A percentile compares a stretch with the other conserved stretches of the same genome.
phyloP scores from a whole-genome alignment of 2,888 invertebrate genomes.

The Penaeus monodon region DNA sequence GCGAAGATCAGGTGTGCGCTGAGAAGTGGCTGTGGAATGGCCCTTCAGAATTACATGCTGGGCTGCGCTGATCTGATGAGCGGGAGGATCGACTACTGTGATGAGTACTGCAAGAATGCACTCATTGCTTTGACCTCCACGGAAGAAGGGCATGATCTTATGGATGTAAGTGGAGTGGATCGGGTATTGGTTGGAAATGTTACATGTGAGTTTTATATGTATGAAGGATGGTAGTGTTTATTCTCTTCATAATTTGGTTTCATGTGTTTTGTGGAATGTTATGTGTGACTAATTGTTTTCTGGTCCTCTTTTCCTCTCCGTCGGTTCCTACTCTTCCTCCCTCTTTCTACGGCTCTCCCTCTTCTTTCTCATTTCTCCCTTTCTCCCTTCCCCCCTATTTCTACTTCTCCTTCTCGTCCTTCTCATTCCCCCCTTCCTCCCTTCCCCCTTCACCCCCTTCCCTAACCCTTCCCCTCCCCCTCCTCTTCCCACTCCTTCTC shows the following conservation, averaged over 20 bases:
- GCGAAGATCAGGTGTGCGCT: constrained; percentile 82
- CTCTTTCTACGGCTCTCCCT: no score
- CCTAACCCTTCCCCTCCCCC: background rate
- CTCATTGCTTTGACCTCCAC: constrained; percentile 84
- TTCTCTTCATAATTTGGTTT: no score
- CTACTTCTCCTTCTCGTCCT: no score
- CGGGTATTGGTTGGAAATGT: background rate
- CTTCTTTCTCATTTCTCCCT: background rate
- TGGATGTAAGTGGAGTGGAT: constrained; percentile 77
- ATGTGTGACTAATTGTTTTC: background rate
- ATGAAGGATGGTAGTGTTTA: no score
- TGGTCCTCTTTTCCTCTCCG: background rate
- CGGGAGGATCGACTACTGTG: constrained; percentile 73
- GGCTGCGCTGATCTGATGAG: constrained; percentile 80
- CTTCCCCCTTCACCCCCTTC: background rate
- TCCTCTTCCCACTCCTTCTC: background rate
- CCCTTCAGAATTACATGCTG: constrained; percentile 82
- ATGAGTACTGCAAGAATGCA: constrained; percentile 81
- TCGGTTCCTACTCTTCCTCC: background rate
- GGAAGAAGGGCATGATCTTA: constrained; percentile 82
- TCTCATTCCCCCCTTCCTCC: background rate
- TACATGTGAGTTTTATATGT: no score
- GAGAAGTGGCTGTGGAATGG: constrained; percentile 82
- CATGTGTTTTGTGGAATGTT: background rate
- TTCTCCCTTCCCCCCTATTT: background rate